phyloP scores from a whole-genome alignment of 1,140 invertebrate genomes.

The Xylocopa sonorina region DNA sequence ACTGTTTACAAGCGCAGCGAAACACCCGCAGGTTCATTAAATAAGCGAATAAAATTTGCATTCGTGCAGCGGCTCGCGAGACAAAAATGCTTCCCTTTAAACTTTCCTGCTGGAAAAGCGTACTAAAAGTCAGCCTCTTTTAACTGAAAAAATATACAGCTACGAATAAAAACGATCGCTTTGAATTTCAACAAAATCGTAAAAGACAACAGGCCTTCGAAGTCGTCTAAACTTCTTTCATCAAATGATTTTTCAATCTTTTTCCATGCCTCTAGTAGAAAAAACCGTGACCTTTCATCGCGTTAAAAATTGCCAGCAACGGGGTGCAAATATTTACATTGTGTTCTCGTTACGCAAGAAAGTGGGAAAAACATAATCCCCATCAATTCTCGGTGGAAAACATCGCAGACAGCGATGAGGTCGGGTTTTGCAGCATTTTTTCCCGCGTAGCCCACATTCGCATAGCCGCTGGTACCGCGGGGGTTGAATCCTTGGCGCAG shows the following conservation, averaged over 20 bases:
- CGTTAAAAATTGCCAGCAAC: neutral
- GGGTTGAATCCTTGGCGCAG: constrained; percentile 33
- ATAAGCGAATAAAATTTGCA: neutral
- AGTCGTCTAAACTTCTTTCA: too few species aligned
- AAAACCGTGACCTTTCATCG: neutral
- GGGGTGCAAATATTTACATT: too few species aligned
- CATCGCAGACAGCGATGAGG: neutral
- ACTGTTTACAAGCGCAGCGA: neutral
- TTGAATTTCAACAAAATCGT: too few species aligned
- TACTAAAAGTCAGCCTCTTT: too few species aligned
- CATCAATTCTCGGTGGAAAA: too few species aligned
- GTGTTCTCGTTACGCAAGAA: too few species aligned
- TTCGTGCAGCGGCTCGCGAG: neutral
- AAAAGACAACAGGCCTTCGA: too few species aligned
- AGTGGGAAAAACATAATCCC: constrained; percentile 1
- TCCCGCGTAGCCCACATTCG: constrained; percentile 21
- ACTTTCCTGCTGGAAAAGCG: too few species aligned
- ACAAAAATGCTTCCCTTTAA: neutral
- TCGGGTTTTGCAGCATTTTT: neutral
- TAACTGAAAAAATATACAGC: too few species aligned
- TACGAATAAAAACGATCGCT: too few species aligned
- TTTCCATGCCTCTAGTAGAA: too few species aligned
- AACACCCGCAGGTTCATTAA: neutral
- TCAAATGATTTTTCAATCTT: too few species aligned
- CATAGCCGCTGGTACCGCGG: constrained; percentile 17